phyloP scores from a whole-genome alignment of 2,113 vertebrate genomes.

The Lepidothrix coronata region DNA sequence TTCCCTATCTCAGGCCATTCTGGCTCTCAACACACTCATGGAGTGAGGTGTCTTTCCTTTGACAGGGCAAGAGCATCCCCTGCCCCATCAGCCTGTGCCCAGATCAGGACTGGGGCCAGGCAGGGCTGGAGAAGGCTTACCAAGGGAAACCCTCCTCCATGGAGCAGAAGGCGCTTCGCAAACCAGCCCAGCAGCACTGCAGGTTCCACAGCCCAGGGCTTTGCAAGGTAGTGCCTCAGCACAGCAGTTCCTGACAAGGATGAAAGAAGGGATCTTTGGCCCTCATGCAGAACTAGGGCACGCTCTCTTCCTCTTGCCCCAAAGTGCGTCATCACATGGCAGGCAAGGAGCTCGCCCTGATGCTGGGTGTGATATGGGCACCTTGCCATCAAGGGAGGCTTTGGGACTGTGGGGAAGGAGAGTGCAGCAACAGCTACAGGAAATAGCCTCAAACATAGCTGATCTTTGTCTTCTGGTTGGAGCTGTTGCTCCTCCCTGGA shows the following conservation, averaged over 20 bases:
- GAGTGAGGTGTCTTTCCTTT: neutral
- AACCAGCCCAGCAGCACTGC: neutral
- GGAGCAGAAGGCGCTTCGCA: neutral
- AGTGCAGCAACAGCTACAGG: neutral
- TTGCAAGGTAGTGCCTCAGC: neutral
- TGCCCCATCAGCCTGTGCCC: neutral
- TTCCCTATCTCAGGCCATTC: neutral
- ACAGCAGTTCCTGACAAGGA: neutral
- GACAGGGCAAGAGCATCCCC: neutral
- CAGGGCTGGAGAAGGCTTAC: neutral
- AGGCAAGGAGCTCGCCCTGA: rapidly evolving
- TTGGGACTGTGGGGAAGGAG: neutral
- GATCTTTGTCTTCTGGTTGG: neutral
- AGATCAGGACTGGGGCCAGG: neutral
- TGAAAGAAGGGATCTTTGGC: neutral
- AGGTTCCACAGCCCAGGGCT: neutral
- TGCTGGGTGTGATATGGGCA: neutral
- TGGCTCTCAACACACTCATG: neutral
- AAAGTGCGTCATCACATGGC: neutral
- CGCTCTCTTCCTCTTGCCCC: neutral
- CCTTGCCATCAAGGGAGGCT: neutral
- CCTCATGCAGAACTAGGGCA: neutral
- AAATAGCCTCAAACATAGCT: neutral
- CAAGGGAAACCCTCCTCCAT: neutral
- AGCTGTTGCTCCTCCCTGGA: neutral